These are phyloP conservation scores for Dryadula phaetusa DNA, from an alignment of 2,888 invertebrate species.

Conservation along the genomic window DNA sequence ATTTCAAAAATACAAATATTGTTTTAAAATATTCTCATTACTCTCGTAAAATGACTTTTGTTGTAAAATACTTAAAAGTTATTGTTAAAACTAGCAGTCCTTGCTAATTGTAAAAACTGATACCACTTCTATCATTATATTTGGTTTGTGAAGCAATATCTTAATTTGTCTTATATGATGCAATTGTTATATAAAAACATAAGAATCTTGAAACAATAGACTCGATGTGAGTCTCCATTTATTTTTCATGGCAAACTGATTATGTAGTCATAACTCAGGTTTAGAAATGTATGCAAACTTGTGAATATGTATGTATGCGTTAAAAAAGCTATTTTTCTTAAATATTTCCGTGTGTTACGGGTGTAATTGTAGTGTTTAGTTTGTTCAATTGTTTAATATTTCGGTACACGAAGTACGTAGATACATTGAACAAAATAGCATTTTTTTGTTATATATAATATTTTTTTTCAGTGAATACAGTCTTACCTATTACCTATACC, in stretches of 20 bases:
- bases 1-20: too few species aligned
- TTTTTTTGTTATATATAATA: too few species aligned
- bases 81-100: too few species aligned
- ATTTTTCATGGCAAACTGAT: conserved; percentile 22
- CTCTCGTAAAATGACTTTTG: too few species aligned
- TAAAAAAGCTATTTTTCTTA: conserved; percentile 5
- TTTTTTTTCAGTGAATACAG: too few species aligned
- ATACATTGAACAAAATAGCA: too few species aligned
- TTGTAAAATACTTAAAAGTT: too few species aligned
- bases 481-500: too few species aligned
- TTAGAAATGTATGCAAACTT: conserved; percentile 16
- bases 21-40: too few species aligned
- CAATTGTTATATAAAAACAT: conserved; percentile 54
- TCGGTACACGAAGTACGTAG: neutral
- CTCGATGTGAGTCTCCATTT: conserved; percentile 21
- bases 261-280: conserved; percentile 16
- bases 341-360: conserved; percentile 15
- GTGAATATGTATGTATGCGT: conserved; percentile 18
- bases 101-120: neutral
- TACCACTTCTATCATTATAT: neutral
- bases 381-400: neutral
- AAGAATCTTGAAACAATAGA: conserved; percentile 34
- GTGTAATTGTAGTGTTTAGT: neutral
- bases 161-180: conserved; percentile 45
- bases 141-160: neutral